A percentile compares a stretch with the other conserved stretches of the same genome.
phyloP scores from a whole-genome alignment of 2,888 invertebrate species.

The Morpho achilles region DNA sequence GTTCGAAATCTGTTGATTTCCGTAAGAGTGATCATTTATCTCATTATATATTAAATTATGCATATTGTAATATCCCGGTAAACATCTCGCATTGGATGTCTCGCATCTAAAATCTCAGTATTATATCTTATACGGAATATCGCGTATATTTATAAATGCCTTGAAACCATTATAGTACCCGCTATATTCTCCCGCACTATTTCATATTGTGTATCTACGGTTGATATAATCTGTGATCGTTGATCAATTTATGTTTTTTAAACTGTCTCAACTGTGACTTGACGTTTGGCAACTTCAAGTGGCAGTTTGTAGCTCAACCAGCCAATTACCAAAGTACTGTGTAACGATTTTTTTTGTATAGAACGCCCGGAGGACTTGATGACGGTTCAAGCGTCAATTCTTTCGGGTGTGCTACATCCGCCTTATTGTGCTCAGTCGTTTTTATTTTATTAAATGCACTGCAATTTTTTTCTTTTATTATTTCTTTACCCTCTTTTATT shows the following conservation, averaged over 20 bases:
- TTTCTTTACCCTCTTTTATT: slow-evolving; percentile 25
- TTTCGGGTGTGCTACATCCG: slow-evolving; percentile 39
- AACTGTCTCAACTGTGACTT: slow-evolving; percentile 13
- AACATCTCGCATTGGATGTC: no score
- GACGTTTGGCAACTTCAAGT: slow-evolving; percentile 15
- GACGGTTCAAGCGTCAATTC: slow-evolving; percentile 11
- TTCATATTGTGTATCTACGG: slow-evolving; percentile 2
- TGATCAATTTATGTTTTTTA: slow-evolving; percentile 1
- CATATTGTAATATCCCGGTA: no score
- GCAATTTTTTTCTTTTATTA: slow-evolving; percentile 53
- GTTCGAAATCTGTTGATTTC: no score
- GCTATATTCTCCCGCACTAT: no score
- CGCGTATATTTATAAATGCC: no score
- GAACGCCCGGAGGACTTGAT: slow-evolving; percentile 13
- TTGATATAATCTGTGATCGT: slow-evolving; percentile 14
- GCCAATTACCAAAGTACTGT: slow-evolving; percentile 34
- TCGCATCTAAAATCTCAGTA: no score
- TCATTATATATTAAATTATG: no score
- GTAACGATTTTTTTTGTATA: slow-evolving; percentile 22
- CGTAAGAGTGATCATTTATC: no score
- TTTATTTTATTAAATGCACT: slow-evolving; percentile 69
- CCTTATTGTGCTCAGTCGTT: slow-evolving; percentile 57
- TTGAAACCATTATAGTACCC: no score
- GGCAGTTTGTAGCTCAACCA: slow-evolving; percentile 28
- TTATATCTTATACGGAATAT: no score